Evolutionary conservation across 2,888 invertebrate species (phyloP), one percentile per base, ranked within the genome.

Genomic region (Biston betularia): DNA sequence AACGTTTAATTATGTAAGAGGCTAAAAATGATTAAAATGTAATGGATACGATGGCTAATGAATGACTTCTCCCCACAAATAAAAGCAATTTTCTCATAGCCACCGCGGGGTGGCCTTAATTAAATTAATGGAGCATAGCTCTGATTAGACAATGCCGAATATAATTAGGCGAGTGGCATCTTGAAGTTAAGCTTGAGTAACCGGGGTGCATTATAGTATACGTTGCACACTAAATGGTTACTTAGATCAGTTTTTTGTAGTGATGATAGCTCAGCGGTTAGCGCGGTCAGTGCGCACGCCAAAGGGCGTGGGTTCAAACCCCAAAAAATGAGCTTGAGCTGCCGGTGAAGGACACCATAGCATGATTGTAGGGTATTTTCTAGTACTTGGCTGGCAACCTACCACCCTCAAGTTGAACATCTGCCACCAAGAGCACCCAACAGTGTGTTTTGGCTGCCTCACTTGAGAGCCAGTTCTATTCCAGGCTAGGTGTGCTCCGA

Each of bases 51-150:
- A 86, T 88, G 80, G 50, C 82, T 87, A 90, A 89, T 87, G 86
- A 88, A 90, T 87, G 86, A 87, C 87, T 86, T 84, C 84, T 85
- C 84, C 87, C 89, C 85, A 89, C 88, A 88, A 89, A 90, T 90
- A 90, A 89, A 89, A 89, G 85, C 84, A 88, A 89, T 89, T 88
- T 89, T 90, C 88, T 89, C 85, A 86, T 63, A 79, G 86, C 85
- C 76, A 75, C 80, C 81, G 8, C 54, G 40, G 67, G 67, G 67
- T 55, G 73, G 80, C 79, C 73, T 83, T 90, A 89, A 90, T 90
- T 88, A 87, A 86, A 89, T 89, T 89, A 90, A 90, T 89, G 86
- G 85, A 79, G 82, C 85, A 89, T 88, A 87, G 86, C 84, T 87
- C 83, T 86, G 89, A 89, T 89, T 86, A 88, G 84, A 87, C 81